Evolutionary conservation across 2,797 vertebrate species (phyloP).

Genomic region (Holocentrus rufus): DNA sequence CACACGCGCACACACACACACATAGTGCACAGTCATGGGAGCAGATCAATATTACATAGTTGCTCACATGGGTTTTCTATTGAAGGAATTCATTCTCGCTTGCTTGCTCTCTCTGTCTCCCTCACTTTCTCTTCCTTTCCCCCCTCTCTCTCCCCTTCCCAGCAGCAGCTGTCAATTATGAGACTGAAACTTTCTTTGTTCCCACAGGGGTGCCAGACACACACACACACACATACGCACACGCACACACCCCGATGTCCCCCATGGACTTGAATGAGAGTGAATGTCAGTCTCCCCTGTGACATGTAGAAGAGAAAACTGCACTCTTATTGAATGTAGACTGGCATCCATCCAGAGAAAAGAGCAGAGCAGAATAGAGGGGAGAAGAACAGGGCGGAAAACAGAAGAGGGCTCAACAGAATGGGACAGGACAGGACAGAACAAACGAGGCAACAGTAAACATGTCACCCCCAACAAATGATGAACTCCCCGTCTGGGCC

Average conservation of each 20-base stretch:
- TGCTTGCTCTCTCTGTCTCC: conserved; percentile 47
- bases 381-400: conserved; percentile 42
- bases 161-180: conserved; percentile 79
- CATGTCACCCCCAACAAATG: too few species aligned
- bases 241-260: conserved; percentile 46
- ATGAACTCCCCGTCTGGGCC: too few species aligned
- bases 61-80: conserved; percentile 62
- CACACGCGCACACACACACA: conserved; percentile 22
- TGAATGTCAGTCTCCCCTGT: conserved; percentile 70
- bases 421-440: conserved; percentile 46
- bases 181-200: conserved; percentile 72
- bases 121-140: conserved; percentile 23
- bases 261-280: conserved; percentile 69
- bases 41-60: conserved; percentile 53
- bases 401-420: conserved; percentile 52
- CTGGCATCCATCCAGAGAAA: conserved; percentile 63
- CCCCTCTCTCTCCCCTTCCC: conserved; percentile 51
- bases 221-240: conserved; percentile 30
- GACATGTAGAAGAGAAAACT: conserved; percentile 70
- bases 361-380: conserved; percentile 40
- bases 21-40: conserved; percentile 51
- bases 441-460: too few species aligned
- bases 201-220: conserved; percentile 58
- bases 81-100: conserved; percentile 57
- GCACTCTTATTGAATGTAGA: conserved; percentile 48